These are phyloP conservation scores for Sebastiscus tertius DNA, from an alignment of 2,797 vertebrate genomes.

Conservation along the genomic window DNA sequence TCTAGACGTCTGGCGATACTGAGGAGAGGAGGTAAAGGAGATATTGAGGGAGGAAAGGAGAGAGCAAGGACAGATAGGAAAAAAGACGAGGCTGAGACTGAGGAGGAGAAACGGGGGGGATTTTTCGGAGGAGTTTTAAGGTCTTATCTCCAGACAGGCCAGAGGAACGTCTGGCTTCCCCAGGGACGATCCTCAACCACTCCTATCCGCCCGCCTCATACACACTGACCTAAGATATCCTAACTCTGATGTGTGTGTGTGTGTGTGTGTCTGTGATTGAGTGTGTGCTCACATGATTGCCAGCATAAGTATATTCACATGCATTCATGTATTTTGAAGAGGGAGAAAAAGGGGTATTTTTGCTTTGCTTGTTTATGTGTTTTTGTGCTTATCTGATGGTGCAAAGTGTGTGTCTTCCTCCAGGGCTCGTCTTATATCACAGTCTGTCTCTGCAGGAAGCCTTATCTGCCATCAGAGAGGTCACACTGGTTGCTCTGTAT, in stretches of 20 bases:
- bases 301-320: constrained; percentile 32
- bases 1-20: neutral
- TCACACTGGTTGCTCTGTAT: constrained; percentile 30
- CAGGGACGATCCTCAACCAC: constrained; percentile 56
- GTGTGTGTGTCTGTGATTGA: neutral
- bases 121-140: constrained; percentile 29
- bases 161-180: constrained; percentile 44
- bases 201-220: constrained; percentile 52
- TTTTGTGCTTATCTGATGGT: constrained; percentile 47
- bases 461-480: constrained; percentile 54
- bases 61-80: constrained; percentile 7
- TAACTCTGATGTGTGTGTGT: neutral
- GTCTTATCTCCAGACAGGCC: constrained; percentile 77
- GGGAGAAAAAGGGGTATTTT: neutral
- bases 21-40: neutral
- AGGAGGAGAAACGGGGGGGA: constrained; percentile 23
- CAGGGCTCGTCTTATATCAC: constrained; percentile 13
- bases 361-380: constrained; percentile 30
- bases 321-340: constrained; percentile 10
- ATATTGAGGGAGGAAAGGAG: constrained; percentile 14
- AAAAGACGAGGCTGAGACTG: neutral
- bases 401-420: constrained; percentile 40
- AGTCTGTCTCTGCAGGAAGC: constrained; percentile 6
- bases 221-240: constrained; percentile 25
- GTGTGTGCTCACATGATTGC: constrained; percentile 28